phyloP scores from a whole-genome alignment of 2,113 vertebrate genomes.

The Acanthisitta chloris region DNA sequence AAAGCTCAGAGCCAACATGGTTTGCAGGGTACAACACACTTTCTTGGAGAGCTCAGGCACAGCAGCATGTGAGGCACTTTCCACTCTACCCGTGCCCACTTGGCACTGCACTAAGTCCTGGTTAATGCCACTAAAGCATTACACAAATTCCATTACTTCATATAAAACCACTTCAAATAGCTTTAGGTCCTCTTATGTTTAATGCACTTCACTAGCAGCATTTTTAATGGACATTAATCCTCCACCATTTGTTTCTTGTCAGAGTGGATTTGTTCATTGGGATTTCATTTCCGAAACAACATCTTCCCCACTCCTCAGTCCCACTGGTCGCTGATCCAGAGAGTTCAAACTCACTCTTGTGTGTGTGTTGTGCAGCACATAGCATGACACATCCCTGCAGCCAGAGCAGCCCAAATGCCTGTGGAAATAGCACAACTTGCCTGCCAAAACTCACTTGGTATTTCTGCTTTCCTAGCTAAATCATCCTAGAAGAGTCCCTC shows the following conservation, averaged over 20 bases:
- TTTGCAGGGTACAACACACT: not conserved
- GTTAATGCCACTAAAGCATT: not conserved
- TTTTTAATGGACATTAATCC: not conserved
- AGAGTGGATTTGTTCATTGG: not conserved
- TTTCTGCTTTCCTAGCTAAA: not conserved
- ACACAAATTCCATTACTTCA: not conserved
- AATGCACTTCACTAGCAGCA: not conserved
- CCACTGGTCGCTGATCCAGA: not conserved
- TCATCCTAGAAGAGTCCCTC: rapidly evolving
- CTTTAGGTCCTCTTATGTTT: not conserved
- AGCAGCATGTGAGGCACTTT: not conserved
- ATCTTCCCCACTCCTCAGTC: not conserved
- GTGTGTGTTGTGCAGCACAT: not conserved
- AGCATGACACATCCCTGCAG: not conserved
- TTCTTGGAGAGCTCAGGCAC: not conserved
- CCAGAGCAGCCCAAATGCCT: not conserved
- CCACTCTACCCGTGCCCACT: not conserved
- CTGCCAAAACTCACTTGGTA: not conserved
- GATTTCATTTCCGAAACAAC: not conserved
- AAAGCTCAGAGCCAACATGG: not conserved
- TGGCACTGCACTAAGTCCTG: not conserved
- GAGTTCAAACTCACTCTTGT: not conserved
- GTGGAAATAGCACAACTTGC: not conserved
- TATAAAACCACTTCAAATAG: not conserved
- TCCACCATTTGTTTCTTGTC: not conserved